Base-by-base conservation (phyloP, 2,888 invertebrate genomes). In the Conops quadrifasciatus region DNA sequence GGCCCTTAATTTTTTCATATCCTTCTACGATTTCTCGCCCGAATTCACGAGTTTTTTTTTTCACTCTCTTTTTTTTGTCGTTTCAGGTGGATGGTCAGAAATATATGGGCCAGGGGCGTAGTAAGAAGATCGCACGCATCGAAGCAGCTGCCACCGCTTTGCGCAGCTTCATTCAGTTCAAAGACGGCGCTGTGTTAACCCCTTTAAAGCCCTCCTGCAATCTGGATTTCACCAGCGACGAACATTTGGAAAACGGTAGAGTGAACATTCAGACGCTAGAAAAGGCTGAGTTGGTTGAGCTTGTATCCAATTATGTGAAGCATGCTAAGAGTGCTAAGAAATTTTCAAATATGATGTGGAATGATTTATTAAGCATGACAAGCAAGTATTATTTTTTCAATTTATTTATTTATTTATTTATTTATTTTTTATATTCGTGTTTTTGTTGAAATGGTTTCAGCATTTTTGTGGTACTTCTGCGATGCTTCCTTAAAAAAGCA, bases 141-240 rank as follows among this genome's bases (percentile, higher is more conserved):
- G 87, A 87, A 77, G 89, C 89, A 2, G 89, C 89, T 11, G 87
- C 87, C 71, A 86, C 87, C 53, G 89, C 89, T 9, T 77, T 89
- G 66, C 87, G 88, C 73, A 88, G 88, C 58, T 89, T 90, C 80
- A 88, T 90, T 74, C 89, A 89, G 79, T 88, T 89, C 76, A 88
- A 89, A 77, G 87, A 87, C 79, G 81, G 84, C 58, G 82, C 84
- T 49, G 80, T 82, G 30, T 73, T 86, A 51, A 79, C 83, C 72
- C 81, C 84, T 67, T 70, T 86, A 69, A 86, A 86, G 77, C 83
- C 86, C 60, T 78, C 84, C 45, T 82, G 83, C 73, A 86, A 86
- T 77, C 79, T 87, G 77, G 88, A 88, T 80, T 88, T 88, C 77
- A 88, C 88, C 70, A 88, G 87, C 76, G 88, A 88, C 80, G 84